Conservation (phyloP, 2,888 invertebrate species). For the Ramazzottius varieornatus region DNA sequence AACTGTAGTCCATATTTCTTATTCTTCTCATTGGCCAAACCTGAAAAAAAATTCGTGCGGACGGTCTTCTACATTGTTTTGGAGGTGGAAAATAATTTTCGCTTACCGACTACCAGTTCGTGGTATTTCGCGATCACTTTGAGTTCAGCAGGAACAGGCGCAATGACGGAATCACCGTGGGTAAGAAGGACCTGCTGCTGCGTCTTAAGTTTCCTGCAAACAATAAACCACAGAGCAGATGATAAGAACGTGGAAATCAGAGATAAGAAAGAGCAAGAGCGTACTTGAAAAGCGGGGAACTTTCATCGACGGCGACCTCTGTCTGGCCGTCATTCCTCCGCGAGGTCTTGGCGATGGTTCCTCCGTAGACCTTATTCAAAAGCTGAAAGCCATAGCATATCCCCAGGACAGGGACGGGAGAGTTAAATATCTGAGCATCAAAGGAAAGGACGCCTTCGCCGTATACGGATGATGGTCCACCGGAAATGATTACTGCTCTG, state of each 20-base stretch:
- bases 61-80: neutral
- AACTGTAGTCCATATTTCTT: conserved; percentile 32
- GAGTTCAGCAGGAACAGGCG: conserved; percentile 64
- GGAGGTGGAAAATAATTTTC: neutral
- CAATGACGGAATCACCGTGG: conserved; percentile 73
- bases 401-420: conserved; percentile 71
- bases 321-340: conserved; percentile 81
- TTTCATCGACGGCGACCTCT: conserved; percentile 56
- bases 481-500: conserved; percentile 83
- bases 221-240: neutral
- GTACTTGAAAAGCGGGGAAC: conserved; percentile 74
- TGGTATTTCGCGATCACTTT: conserved; percentile 43
- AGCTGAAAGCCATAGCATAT: conserved; percentile 85
- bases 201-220: conserved; percentile 49
- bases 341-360: conserved; percentile 58
- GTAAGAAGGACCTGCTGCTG: conserved; percentile 71
- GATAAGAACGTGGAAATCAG: conserved; percentile 13
- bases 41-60: too few relatives aligned
- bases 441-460: conserved; percentile 75
- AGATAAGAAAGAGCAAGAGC: too few relatives aligned
- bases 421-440: conserved; percentile 78
- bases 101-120: conserved; percentile 21
- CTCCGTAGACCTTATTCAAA: conserved; percentile 90
- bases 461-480: conserved; percentile 89
- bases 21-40: conserved; percentile 65